These are phyloP conservation scores for Crocidura indochinensis DNA, from an alignment of 2,797 vertebrate genomes.

Conservation along the genomic window DNA sequence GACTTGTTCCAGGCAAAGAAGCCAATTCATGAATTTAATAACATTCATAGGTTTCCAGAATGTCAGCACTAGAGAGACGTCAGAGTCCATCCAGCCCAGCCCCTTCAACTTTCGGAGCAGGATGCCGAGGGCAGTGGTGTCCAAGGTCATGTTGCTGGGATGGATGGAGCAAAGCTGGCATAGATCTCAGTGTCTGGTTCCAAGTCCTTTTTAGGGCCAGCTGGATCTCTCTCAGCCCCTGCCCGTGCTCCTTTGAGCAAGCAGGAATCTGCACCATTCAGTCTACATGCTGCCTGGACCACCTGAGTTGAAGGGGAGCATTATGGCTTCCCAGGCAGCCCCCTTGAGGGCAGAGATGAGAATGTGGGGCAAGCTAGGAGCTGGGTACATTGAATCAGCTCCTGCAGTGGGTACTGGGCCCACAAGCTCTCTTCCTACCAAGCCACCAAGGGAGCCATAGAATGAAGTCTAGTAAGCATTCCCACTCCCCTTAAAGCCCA, in stretches of 20 bases:
- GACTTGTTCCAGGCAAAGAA: slow-evolving; percentile 84
- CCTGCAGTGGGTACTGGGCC: not conserved
- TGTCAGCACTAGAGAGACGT: slow-evolving; percentile 77
- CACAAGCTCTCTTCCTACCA: slow-evolving; percentile 41
- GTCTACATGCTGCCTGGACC: not conserved
- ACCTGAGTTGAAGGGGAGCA: not conserved
- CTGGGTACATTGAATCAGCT: not conserved
- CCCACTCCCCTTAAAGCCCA: slow-evolving; percentile 60
- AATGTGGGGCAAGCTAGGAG: not conserved
- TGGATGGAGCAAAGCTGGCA: not conserved
- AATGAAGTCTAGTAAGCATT: slow-evolving; percentile 51
- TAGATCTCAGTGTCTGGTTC: not conserved
- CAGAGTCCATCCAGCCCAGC: slow-evolving; percentile 65
- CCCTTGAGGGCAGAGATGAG: not conserved
- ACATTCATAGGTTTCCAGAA: slow-evolving; percentile 84
- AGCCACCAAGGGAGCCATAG: not conserved
- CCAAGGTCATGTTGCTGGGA: slow-evolving; percentile 42
- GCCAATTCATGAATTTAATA: slow-evolving; percentile 88
- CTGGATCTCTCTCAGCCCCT: not conserved
- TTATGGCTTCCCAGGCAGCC: not conserved
- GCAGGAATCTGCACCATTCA: slow-evolving; percentile 13
- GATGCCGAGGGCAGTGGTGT: not conserved
- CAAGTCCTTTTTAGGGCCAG: slow-evolving; percentile 14
- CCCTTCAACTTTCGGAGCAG: slow-evolving; percentile 11
- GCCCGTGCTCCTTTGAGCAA: not conserved